Percentiles rank a stretch among this genome's conserved stretches.
Conservation (phyloP, 2,888 invertebrate species). For the Pachliopta kotzebuea region DNA sequence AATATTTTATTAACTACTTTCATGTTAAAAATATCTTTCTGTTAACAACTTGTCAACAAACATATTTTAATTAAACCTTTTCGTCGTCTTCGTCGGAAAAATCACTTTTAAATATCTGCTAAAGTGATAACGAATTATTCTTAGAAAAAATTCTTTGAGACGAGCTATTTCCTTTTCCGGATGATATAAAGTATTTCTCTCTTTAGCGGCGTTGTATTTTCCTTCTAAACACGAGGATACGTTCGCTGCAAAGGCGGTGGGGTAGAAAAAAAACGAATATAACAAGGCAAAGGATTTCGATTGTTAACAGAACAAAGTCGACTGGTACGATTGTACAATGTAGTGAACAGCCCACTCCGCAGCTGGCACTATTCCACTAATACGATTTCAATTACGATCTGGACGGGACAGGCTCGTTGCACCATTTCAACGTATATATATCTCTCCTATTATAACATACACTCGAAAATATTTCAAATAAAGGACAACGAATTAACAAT, state of each 20-base stretch:
- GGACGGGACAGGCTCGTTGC: slow-evolving; percentile 33
- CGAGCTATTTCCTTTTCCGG: slow-evolving; percentile 10
- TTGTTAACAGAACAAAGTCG: slow-evolving; percentile 25
- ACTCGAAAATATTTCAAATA: too few species aligned
- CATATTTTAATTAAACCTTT: not conserved
- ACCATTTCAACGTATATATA: slow-evolving; percentile 15
- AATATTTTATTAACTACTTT: not conserved
- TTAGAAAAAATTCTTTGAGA: slow-evolving; percentile 14
- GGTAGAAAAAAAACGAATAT: slow-evolving; percentile 2
- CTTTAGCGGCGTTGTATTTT: slow-evolving; percentile 23
- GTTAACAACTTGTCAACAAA: not conserved
- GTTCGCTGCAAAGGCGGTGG: slow-evolving; percentile 4
- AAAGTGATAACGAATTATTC: slow-evolving; percentile 21
- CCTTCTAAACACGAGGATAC: slow-evolving; percentile 22
- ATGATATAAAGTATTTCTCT: slow-evolving; percentile 16
- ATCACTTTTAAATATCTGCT: slow-evolving; percentile 10
- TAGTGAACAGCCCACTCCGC: slow-evolving; percentile 24
- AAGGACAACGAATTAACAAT: too few species aligned
- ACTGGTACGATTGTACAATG: slow-evolving; percentile 22
- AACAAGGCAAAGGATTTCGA: slow-evolving; percentile 15
- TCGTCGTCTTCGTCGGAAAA: not conserved
- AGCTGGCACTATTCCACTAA: slow-evolving; percentile 40
- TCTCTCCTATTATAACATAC: not conserved
- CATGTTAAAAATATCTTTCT: not conserved
- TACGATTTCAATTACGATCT: slow-evolving; percentile 39